These are phyloP conservation scores for Nymphalis io DNA, from an alignment of 1,140 invertebrate species.

Conservation along the genomic window DNA sequence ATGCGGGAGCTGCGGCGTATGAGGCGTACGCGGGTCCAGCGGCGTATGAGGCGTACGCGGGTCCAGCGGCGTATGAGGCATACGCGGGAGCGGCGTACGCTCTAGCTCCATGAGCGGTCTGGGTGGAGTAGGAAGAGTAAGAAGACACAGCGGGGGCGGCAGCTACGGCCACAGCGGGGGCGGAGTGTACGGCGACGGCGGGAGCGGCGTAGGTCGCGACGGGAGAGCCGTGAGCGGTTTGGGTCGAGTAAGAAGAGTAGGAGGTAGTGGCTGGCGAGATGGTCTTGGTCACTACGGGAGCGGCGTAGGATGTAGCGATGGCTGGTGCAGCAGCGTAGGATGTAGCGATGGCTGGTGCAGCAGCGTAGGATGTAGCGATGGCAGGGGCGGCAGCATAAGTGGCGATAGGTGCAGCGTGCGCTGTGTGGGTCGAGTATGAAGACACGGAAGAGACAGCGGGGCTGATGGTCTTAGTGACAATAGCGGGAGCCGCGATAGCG, in stretches of 20 bases:
- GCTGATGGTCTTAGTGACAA: conserved; percentile 43
- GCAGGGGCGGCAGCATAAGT: conserved; percentile 46
- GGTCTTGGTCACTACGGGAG: conserved; percentile 48
- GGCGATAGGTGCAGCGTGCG: conserved; percentile 39
- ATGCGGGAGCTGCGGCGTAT: conserved; percentile 18
- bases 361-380: conserved; percentile 33
- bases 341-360: conserved; percentile 39
- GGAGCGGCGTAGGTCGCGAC: conserved; percentile 48
- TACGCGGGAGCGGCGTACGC: conserved; percentile 34
- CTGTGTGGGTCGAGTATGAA: conserved; percentile 52
- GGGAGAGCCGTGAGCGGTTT: conserved; percentile 52
- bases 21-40: conserved; percentile 34
- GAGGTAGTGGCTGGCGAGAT: conserved; percentile 52
- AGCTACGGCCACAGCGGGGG: conserved; percentile 24
- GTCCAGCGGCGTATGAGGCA: conserved; percentile 40
- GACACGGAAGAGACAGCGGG: conserved; percentile 51
- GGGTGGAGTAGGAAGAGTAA: conserved; percentile 39
- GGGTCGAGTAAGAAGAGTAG: conserved; percentile 54
- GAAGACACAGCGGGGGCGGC: conserved; percentile 44
- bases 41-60: conserved; percentile 38
- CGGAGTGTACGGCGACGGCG: conserved; percentile 38
- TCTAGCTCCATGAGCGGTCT: conserved; percentile 43
- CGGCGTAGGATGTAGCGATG: conserved; percentile 10
- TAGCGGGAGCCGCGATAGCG: conserved; percentile 37
- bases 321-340: conserved; percentile 29